Conservation (phyloP, 2,888 invertebrate species). For the Pilophorus perplexus region DNA sequence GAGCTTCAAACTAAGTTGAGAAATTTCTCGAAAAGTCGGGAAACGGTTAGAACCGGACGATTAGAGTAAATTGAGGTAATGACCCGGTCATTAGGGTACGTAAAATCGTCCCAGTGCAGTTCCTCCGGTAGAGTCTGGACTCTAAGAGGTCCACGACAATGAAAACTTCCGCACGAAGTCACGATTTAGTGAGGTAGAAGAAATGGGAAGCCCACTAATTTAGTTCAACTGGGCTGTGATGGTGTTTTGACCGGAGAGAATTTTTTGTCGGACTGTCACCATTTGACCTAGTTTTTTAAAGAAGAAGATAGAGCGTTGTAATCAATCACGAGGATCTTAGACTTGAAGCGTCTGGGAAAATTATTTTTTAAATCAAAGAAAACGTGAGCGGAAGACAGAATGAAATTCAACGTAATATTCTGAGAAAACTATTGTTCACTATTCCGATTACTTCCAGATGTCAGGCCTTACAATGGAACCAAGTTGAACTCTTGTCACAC, state of each 20-base stretch:
- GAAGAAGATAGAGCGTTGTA: no score
- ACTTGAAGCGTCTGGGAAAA: no score
- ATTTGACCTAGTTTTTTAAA: no score
- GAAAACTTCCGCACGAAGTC: not conserved
- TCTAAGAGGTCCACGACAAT: not conserved
- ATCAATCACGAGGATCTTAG: no score
- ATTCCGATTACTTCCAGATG: not conserved
- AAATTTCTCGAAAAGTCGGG: not conserved
- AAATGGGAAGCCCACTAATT: no score
- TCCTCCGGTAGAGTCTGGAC: not conserved
- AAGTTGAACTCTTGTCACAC: slow-evolving; percentile 5
- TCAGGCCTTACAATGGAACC: not conserved
- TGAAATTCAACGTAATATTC: no score
- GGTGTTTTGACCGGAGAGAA: no score
- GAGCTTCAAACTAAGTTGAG: not conserved
- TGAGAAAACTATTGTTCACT: not conserved
- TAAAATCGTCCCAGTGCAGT: slow-evolving; percentile 19
- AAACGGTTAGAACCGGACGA: not conserved
- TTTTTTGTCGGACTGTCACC: no score
- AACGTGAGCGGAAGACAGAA: no score
- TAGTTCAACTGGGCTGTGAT: no score
- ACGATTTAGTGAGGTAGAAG: no score
- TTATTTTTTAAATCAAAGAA: no score
- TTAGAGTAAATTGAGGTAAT: slow-evolving; percentile 37
- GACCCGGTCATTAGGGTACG: slow-evolving; percentile 18